Evolutionary conservation across 2,113 vertebrate genomes (phyloP), one percentile per base, ranked within the genome.

Genomic region (Craseonycteris thonglongyai): DNA sequence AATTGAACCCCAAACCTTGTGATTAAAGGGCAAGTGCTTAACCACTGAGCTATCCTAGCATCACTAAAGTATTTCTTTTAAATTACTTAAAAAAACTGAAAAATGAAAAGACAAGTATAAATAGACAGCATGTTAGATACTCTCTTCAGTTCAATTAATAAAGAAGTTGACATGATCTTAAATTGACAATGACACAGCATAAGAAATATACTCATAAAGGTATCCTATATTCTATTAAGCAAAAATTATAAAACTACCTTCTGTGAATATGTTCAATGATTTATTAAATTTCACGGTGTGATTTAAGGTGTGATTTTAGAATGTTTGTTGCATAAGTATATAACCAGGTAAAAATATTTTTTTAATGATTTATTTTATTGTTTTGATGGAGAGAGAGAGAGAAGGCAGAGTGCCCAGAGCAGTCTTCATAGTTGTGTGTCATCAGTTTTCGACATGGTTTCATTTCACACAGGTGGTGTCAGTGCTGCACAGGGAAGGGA

Each of bases 101-200:
- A 90, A 91, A 88, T 14, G 28, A 35, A 76, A 95, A 87, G 24
- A 15, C 42, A 68, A 95, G 26, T n/a, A 1, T 56, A 94, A 92
- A 87, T 84, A 84, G n/a, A 93, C 21, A 81, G 9, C 19, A 19
- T 93, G 61, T 58, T 90, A 94, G 19, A 83, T 91, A 87, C 96
- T 94, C 40, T 95, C 97, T 94, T 90, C 69, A 96, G 85, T 75
- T 85, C 84, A 95, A 30, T 91, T 61, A 94, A 97, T 91, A 91
- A 94, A 90, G 66, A 91, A 66, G 71, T 75, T 84, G 85, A 89
- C 65, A 54, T 75, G 68, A 84, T 76, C 81, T 87, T 95, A 96
- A 92, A 81, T 58, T 92, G 92, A 93, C 88, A 93, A 86, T 90
- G 82, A 83, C 58, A 87, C 21, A 83, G 26, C 72, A 51, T 66